Percentiles rank a stretch among this genome's conserved stretches.
phyloP scores from a whole-genome alignment of 1,140 invertebrate species.

The Ceratina calcarata region DNA sequence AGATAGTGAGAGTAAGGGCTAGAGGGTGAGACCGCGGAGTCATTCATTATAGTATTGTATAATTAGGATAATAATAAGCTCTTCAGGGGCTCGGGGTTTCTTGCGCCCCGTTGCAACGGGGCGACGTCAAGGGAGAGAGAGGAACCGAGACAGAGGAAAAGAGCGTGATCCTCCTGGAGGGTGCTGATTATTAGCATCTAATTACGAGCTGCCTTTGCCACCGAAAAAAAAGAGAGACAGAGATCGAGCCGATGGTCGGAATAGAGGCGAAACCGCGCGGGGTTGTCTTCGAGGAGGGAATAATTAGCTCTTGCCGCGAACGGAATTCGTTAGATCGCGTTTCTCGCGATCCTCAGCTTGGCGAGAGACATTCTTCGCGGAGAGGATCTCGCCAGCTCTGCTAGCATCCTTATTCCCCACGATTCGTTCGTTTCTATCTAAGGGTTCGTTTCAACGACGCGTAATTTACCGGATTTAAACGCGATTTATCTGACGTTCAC shows the following conservation, averaged over 20 bases:
- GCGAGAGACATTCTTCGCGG: background rate
- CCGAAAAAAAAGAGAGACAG: slow-evolving; percentile 36
- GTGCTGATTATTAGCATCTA: slow-evolving; percentile 77
- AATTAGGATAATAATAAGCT: slow-evolving; percentile 81
- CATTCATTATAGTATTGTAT: slow-evolving; percentile 79
- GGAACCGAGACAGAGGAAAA: slow-evolving; percentile 50
- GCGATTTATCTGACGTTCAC: background rate
- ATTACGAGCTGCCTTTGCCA: slow-evolving; percentile 69
- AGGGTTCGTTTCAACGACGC: background rate
- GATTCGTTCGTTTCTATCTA: background rate
- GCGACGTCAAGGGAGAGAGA: slow-evolving; percentile 35
- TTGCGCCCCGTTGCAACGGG: slow-evolving; percentile 68
- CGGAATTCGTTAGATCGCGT: slow-evolving; percentile 45
- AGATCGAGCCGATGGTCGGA: slow-evolving; percentile 15
- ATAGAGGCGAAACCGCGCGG: slow-evolving; percentile 25
- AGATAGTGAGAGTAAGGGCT: slow-evolving; percentile 54
- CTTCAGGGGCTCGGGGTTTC: slow-evolving; percentile 70
- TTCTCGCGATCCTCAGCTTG: slow-evolving; percentile 26
- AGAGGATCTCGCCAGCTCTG: too few relatives aligned
- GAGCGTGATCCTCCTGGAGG: slow-evolving; percentile 57
- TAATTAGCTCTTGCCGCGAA: slow-evolving; percentile 40
- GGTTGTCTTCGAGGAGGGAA: slow-evolving; percentile 47
- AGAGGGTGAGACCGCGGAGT: slow-evolving; percentile 65
- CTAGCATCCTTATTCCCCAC: background rate
- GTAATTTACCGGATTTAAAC: background rate